phyloP scores from a whole-genome alignment of 2,113 vertebrate genomes.

The Oreochromis aureus region DNA sequence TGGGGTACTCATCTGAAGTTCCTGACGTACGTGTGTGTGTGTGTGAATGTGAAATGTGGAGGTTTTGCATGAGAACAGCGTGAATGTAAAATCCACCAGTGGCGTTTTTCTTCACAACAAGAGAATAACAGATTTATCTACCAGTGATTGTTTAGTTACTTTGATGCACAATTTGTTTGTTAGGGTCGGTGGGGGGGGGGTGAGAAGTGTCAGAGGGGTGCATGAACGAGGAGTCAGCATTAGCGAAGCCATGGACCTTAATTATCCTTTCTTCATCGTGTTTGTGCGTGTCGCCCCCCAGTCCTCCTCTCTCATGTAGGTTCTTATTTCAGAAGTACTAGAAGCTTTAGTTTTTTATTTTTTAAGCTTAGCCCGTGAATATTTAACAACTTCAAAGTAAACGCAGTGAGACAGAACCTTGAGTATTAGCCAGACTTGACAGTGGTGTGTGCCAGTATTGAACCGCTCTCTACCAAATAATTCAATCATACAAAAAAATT shows the following conservation, averaged over 20 bases:
- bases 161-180: constrained; percentile 53
- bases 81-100: constrained; percentile 70
- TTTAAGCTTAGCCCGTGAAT: constrained; percentile 56
- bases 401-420: constrained; percentile 54
- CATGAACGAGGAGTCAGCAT: constrained; percentile 64
- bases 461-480: constrained; percentile 78
- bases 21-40: constrained; percentile 61
- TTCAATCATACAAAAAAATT: constrained; percentile 64
- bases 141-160: constrained; percentile 66
- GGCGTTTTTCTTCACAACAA: constrained; percentile 44
- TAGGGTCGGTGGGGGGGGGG: not conserved
- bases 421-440: constrained; percentile 75
- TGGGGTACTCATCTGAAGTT: constrained; percentile 89
- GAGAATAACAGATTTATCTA: constrained; percentile 52
- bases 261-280: constrained; percentile 38
- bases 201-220: constrained; percentile 39
- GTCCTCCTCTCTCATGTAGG: not conserved
- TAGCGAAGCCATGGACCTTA: constrained; percentile 79
- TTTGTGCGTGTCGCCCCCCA: not conserved
- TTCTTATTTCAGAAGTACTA: constrained; percentile 60
- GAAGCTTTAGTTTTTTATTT: constrained; percentile 33
- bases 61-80: constrained; percentile 20
- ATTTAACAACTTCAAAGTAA: constrained; percentile 58
- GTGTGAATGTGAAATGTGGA: not conserved
- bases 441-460: constrained; percentile 76